Percentiles rank a stretch among this genome's conserved stretches.
Evolutionary conservation across 2,888 invertebrate genomes (phyloP).

Genomic region (Aspidiotus destructor): DNA sequence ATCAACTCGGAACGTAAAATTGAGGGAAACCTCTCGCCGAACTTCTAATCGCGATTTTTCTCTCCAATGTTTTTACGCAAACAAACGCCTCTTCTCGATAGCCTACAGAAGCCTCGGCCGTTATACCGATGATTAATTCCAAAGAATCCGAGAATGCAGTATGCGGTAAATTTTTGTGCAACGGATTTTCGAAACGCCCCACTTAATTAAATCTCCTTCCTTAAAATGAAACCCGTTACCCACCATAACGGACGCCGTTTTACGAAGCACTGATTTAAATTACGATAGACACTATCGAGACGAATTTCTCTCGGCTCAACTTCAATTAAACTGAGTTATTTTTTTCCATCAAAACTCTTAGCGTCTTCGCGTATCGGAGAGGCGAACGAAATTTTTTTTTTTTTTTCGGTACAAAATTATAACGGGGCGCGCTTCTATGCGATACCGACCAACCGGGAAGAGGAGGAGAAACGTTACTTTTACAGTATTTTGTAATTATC

Average conservation of each 20-base stretch:
- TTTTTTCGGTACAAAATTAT: background rate
- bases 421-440: background rate
- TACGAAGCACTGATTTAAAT: conserved; percentile 6
- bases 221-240: background rate
- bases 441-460: too few species aligned
- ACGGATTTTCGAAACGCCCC: conserved; percentile 2
- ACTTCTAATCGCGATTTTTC: too few species aligned
- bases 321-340: background rate
- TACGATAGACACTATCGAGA: conserved; percentile 3
- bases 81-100: too few species aligned
- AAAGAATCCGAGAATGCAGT: too few species aligned
- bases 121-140: too few species aligned
- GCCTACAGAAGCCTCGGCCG: too few species aligned
- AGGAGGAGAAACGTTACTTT: too few species aligned
- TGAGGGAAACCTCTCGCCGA: too few species aligned
- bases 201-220: background rate
- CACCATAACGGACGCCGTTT: background rate
- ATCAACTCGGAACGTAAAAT: too few species aligned
- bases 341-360: background rate
- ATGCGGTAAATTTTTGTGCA: background rate
- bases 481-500: too few species aligned
- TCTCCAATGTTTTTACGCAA: too few species aligned
- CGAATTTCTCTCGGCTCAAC: background rate
- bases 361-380: background rate
- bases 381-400: background rate